phyloP scores from a whole-genome alignment of 2,888 invertebrate species.

The Abrostola triplasia region DNA sequence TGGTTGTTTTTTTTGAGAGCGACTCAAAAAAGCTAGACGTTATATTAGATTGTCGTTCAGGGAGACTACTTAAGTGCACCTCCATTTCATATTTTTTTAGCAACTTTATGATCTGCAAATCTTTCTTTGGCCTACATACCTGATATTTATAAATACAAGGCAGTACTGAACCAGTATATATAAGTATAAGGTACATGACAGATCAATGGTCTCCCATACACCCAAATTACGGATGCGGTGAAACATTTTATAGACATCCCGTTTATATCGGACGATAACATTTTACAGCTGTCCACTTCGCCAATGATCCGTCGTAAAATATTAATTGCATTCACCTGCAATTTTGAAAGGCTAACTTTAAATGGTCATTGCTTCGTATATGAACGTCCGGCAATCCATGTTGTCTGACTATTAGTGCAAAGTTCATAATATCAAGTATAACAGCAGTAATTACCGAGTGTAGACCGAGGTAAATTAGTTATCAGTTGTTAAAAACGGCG shows the following conservation, averaged over 20 bases:
- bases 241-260: conserved; percentile 16
- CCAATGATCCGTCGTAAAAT: conserved; percentile 2
- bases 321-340: conserved; percentile 3
- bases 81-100: too few species aligned
- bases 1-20: too few species aligned
- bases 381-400: not conserved
- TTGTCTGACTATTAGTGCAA: not conserved
- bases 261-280: conserved; percentile 26
- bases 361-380: not conserved
- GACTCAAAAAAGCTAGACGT: too few species aligned
- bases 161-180: not conserved
- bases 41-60: too few species aligned
- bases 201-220: conserved; percentile 10
- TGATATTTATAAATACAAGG: not conserved
- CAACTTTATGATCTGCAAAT: too few species aligned
- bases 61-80: too few species aligned
- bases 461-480: too few species aligned
- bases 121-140: too few species aligned
- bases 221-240: conserved; percentile 32
- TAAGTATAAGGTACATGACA: not conserved
- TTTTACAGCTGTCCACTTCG: conserved; percentile 21
- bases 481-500: too few species aligned
- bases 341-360: not conserved
- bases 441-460: too few species aligned
- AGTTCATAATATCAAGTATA: too few species aligned